Base-by-base conservation (phyloP, 2,113 vertebrate genomes). In the Aptenodytes patagonicus region DNA sequence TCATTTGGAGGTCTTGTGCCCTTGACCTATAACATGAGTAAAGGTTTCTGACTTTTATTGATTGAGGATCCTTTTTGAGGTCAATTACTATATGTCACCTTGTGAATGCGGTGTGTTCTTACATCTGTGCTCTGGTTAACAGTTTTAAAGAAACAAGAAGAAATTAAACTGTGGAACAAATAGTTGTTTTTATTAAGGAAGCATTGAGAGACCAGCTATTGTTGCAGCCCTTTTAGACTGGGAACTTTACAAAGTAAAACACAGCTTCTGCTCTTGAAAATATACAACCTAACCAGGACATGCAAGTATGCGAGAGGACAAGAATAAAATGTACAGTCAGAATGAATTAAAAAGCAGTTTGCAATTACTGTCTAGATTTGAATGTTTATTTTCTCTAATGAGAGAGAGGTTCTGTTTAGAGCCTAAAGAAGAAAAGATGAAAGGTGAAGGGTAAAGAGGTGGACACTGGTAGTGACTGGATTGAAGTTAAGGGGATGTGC, bases 31-130 rank as follows among this genome's bases (percentile, higher is more conserved):
- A 93, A 69, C 1, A 1, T 38, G 47, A 49, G 34, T 65, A 80
- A 83, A 93, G 84, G 58, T 90, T 94, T 88, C 71, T 86, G 90
- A 34, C 94, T 90, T 78, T 83, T 88, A 72, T 80, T 83, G 92
- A 31, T 47, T 61, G 75, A 72, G 70, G 71, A 57, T 88, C 68
- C 25, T 76, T 20, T 94, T 65, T 92, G 73, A 90, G 90, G 73
- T 40, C 46, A 32, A 57, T 93, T 93, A 69, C 65, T 82, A 3
- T 42, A 13, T 90, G 57, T 90, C 70, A 76, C 29, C 40, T 42
- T 87, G 57, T 55, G 70, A 51, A 40, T 82, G 61, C n/a, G 54
- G 32, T n/a, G 34, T 57, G 51, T 40, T 85, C 29, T 76, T 87
- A 64, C 0, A 3, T 26, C 61, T 75, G 17, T 51, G 52, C 34